Evolutionary conservation across 2,797 vertebrate species (phyloP), one percentile per base, ranked within the genome.

Genomic region (Phalloptychus januarius): DNA sequence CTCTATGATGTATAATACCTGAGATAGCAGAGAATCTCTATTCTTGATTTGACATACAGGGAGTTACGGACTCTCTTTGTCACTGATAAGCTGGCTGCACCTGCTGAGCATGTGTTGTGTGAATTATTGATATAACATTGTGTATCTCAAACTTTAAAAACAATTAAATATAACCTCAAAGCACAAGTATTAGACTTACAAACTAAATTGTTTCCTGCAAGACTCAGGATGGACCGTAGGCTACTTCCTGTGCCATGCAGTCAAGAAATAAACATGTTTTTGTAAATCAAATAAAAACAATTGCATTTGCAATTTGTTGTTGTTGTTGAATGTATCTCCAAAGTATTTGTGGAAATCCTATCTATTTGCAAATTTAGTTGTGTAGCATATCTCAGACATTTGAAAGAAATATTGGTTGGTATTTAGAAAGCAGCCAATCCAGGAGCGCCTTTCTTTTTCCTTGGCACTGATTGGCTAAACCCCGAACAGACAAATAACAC

Each of bases 11-110:
- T 67, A 10, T 36, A 33, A 23, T 1, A 7, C 58, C 45, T 81
- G 8, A 58, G 44, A 76, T 46, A 11, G 3, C 40, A 45, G 23
- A 75, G 54, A 63, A 50, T 28, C 33, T 70, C 12, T 67, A 72
- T 78, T 71, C 74, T 16, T 56, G 48, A 63, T 67, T 61, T 79
- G 45, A 76, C 8, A 56, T 5, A 50, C 48, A 28, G 18, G 61
- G 63, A 40, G 38, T 56, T 23, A 23, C 12, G 20, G 15, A 77
- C 45, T 81, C 31, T 7, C 40, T 42, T 69, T 78, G 69, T 42
- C 36, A 46, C 65, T 85, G 78, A 81, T 81, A 54, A 80, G 63
- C 79, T 83, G 85, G 50, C 86, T 79, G 75, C 63, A 83, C 72
- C 25, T 56, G 38, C 23, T n/a, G 71, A 72, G 58, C 56, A 56